phyloP scores from a whole-genome alignment of 2,113 vertebrate genomes.

The Eubucco bourcierii region DNA sequence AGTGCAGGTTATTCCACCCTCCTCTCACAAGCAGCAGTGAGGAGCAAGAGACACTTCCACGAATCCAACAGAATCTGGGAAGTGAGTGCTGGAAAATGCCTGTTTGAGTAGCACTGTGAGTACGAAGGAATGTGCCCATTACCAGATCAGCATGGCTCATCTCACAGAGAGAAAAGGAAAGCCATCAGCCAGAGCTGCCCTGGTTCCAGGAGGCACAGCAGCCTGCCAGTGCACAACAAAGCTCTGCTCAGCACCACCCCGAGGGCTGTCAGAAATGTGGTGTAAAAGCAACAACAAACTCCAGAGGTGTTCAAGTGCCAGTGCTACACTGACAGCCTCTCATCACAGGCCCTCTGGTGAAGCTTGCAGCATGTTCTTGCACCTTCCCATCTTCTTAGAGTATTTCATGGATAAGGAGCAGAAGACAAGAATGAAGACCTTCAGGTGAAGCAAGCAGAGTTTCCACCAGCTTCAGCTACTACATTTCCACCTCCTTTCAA shows the following conservation, averaged over 20 bases:
- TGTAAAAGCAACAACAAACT: not conserved
- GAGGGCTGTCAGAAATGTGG: not conserved
- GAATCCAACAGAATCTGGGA: not conserved
- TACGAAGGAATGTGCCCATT: constrained; percentile 43
- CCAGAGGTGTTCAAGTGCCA: not conserved
- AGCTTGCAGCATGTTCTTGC: not conserved
- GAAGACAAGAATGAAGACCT: not conserved
- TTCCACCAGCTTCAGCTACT: not conserved
- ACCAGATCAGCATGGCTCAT: constrained; percentile 31
- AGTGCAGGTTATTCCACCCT: not conserved
- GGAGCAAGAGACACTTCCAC: not conserved
- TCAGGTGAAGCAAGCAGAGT: not conserved
- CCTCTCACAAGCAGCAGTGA: not conserved
- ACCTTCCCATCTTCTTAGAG: not conserved
- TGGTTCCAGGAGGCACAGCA: constrained; percentile 4
- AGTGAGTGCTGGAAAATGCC: not conserved
- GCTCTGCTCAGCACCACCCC: not conserved
- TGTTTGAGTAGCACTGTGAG: not conserved
- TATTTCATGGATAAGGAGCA: not conserved
- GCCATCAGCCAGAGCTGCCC: not conserved
- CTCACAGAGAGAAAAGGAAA: constrained; percentile 56
- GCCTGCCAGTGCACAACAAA: constrained; percentile 1
- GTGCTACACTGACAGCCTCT: not conserved
- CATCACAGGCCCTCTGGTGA: not conserved
- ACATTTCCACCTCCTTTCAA: not conserved